Evolutionary conservation across 2,888 invertebrate species (phyloP), one percentile per base, ranked within the genome.

Genomic region (Acleris holmiana): DNA sequence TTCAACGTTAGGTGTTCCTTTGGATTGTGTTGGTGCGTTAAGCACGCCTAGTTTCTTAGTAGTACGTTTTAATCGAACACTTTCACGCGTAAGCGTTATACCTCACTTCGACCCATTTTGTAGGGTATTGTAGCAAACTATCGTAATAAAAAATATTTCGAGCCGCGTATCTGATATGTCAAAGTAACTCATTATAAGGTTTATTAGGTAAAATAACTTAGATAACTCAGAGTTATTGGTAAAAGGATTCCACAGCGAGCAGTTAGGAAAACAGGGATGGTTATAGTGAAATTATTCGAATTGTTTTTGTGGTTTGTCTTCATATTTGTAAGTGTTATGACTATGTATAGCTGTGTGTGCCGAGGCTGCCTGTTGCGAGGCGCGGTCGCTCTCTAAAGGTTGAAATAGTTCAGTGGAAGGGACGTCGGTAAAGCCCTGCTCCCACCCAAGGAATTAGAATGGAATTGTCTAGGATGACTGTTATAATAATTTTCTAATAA

Each of bases 151-250:
- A 85, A 85, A 89, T 80, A 90, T 89, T 91, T 91, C 91, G 92
- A 92, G 92, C 92, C 92, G 92, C 92, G 92, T 92, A 87, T 86
- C 89, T 87, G 84, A 92, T 92, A 92, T 92, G 92, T 92, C 91
- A 92, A 91, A 90, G 91, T 91, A 91, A 91, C 75, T 86, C 90
- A 90, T 90, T 82, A 91, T 90, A 88, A 90, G 88, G 85, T 83
- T 85, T 86, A 86, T 88, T 89, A 91, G 89, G 83, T 91, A 88
- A 83, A 77, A 86, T 83, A 82, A 88, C 80, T 85, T 89, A 91
- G 91, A 84, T 89, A 89, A 89, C 82, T 84, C 86, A 84, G 80
- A 86, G 82, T 87, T 84, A 88, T 82, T 86, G 78, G 83, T 86
- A 86, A 80, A 79, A 80, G 82, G 75, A 85, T 82, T 81, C 82